phyloP scores from a whole-genome alignment of 2,888 invertebrate genomes.

The Seladonia tumulorum region DNA sequence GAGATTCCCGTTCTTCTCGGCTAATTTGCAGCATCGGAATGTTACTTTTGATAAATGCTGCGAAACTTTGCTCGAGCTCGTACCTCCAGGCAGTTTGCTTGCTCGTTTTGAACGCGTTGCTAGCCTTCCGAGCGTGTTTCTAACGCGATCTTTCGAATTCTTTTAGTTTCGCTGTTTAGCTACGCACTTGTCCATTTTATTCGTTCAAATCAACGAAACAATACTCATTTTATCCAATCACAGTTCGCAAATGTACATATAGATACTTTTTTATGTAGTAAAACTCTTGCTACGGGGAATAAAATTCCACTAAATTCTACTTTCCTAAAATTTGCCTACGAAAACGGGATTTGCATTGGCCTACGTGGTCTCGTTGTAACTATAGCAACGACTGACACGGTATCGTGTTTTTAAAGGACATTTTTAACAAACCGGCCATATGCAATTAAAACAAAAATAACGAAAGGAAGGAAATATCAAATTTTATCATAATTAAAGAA shows the following conservation, averaged over 20 bases:
- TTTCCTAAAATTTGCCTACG: neutral
- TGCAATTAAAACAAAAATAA: neutral
- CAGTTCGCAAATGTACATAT: too few relatives aligned
- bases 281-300: neutral
- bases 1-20: neutral
- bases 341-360: neutral
- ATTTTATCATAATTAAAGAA: too few relatives aligned
- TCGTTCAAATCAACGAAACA: neutral
- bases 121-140: neutral
- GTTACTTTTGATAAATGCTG: slow-evolving; percentile 2
- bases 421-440: neutral
- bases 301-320: neutral
- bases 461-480: too few relatives aligned
- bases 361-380: neutral
- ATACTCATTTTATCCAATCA: too few relatives aligned
- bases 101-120: neutral
- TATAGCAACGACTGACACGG: too few relatives aligned
- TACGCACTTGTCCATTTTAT: neutral
- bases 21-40: neutral
- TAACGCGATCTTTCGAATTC: neutral
- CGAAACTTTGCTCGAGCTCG: neutral
- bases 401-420: neutral
- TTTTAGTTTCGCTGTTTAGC: neutral
- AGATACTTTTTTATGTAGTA: neutral
- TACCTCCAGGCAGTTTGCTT: too few relatives aligned